Percentiles rank a stretch among this genome's conserved stretches.
Conservation (phyloP, 2,113 vertebrate species). For the Actinemys pallida region DNA sequence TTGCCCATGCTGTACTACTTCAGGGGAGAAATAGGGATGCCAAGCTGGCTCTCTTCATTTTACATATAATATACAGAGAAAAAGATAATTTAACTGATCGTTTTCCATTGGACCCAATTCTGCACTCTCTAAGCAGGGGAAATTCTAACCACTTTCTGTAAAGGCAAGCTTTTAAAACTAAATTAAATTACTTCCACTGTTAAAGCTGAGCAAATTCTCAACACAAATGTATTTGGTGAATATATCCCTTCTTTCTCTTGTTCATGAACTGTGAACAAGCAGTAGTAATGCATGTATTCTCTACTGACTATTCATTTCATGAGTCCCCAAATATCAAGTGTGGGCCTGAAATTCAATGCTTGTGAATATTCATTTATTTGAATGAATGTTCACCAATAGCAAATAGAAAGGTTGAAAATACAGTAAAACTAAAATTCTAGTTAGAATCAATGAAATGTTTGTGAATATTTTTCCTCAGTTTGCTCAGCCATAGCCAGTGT, state of each 20-base stretch:
- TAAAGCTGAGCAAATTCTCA: not conserved
- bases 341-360: not conserved
- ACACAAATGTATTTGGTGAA: not conserved
- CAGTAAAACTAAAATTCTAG: not conserved
- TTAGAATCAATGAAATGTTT: not conserved
- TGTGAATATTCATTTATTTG: not conserved
- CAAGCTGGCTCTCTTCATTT: not conserved
- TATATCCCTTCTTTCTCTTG: not conserved
- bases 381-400: not conserved
- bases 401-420: not conserved
- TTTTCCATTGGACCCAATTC: not conserved
- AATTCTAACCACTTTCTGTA: not conserved
- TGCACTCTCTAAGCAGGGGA: not conserved
- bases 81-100: not conserved
- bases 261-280: not conserved
- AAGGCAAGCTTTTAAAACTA: not conserved
- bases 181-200: not conserved
- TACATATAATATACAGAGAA: not conserved
- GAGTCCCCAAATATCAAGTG: not conserved
- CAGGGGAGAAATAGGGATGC: not conserved
- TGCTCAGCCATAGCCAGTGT: not conserved
- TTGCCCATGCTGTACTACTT: too few species aligned
- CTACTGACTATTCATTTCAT: not conserved
- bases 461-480: not conserved
- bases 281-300: not conserved